These are phyloP conservation scores for Ptychoptera contaminata DNA, from an alignment of 2,888 invertebrate species.

Conservation along the genomic window DNA sequence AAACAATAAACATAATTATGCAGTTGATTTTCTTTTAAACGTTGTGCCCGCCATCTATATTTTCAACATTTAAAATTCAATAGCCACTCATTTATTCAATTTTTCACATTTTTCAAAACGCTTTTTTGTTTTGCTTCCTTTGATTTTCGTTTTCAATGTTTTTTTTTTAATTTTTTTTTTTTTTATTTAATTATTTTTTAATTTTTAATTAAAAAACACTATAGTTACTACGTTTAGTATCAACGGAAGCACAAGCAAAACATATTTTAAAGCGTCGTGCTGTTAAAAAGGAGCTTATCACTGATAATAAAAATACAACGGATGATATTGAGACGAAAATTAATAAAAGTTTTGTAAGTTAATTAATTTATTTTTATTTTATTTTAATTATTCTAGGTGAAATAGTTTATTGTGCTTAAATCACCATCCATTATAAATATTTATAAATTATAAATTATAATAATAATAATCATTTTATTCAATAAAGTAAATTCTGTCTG, in stretches of 20 bases:
- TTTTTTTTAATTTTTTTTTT: constrained; percentile 1
- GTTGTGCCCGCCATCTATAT: no score
- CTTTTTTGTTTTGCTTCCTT: constrained; percentile 8
- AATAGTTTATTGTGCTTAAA: not conserved
- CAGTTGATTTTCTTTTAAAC: no score
- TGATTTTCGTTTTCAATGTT: constrained; percentile 8
- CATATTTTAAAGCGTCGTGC: constrained; percentile 4
- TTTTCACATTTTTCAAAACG: not conserved
- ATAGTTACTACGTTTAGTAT: constrained; percentile 23
- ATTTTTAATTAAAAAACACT: not conserved
- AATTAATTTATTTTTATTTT: not conserved
- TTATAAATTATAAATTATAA: no score
- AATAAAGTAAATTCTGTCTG: no score
- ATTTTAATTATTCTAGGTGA: not conserved
- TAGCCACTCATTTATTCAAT: not conserved
- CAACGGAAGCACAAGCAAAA: constrained; percentile 9
- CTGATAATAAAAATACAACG: not conserved
- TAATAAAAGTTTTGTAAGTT: constrained; percentile 6
- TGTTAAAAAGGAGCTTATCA: not conserved
- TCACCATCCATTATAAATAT: no score
- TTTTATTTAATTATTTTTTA: no score
- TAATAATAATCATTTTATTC: no score
- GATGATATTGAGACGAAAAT: not conserved
- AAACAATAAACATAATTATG: no score
- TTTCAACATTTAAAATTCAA: no score